Conservation (phyloP, 2,888 invertebrate genomes). For the Graphium colonna region DNA sequence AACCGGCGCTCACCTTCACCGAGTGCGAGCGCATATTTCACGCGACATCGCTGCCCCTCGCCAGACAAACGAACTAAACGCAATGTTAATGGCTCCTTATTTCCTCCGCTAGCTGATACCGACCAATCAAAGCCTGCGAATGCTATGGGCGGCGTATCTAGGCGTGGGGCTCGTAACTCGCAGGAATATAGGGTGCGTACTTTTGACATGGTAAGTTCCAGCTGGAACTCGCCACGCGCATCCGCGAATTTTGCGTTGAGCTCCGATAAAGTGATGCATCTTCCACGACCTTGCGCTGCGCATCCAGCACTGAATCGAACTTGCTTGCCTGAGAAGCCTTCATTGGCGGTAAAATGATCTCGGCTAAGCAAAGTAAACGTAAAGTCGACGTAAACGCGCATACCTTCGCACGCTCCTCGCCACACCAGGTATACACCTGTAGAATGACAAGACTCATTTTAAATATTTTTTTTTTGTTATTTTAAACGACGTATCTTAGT, state of each 20-base stretch:
- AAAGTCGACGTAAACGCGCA: slow-evolving; percentile 89
- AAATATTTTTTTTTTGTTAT: neutral
- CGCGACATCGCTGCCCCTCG: slow-evolving; percentile 88
- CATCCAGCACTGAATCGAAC: slow-evolving; percentile 84
- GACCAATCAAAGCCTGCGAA: slow-evolving; percentile 93
- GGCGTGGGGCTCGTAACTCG: slow-evolving; percentile 82
- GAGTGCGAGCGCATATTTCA: slow-evolving; percentile 84
- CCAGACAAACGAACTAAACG: slow-evolving; percentile 87
- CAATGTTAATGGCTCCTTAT: slow-evolving; percentile 75
- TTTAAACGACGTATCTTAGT: neutral
- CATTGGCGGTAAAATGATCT: slow-evolving; percentile 91
- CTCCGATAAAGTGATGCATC: slow-evolving; percentile 86
- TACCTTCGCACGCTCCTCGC: slow-evolving; percentile 86
- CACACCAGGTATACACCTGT: slow-evolving; percentile 89
- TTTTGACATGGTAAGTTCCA: slow-evolving; percentile 88
- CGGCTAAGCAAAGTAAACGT: slow-evolving; percentile 89
- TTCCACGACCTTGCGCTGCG: slow-evolving; percentile 86
- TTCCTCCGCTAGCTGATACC: slow-evolving; percentile 82
- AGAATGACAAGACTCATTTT: slow-evolving; percentile 39
- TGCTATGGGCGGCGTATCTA: slow-evolving; percentile 81
- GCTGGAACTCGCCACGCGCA: slow-evolving; percentile 88
- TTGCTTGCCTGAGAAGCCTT: slow-evolving; percentile 88
- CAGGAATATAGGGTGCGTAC: slow-evolving; percentile 87
- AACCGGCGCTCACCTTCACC: slow-evolving; percentile 84
- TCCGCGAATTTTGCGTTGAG: slow-evolving; percentile 87